These are phyloP conservation scores for Catajapyx aquilonaris DNA, from an alignment of 1,140 invertebrate genomes.

Conservation along the genomic window DNA sequence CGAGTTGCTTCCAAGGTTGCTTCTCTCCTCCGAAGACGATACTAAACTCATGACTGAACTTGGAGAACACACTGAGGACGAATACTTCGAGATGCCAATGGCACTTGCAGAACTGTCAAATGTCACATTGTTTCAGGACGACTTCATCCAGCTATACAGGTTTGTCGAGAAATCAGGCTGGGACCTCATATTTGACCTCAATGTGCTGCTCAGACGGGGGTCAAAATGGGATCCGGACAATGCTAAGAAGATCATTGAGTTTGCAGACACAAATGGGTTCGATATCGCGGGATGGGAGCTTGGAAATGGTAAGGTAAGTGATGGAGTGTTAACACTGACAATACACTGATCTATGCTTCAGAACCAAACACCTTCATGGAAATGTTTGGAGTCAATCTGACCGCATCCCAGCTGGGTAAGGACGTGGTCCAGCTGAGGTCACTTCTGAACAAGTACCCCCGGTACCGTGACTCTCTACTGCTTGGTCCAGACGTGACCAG, in stretches of 20 bases:
- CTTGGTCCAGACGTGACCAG: conserved; percentile 42
- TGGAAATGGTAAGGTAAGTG: conserved; percentile 49
- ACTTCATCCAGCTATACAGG: conserved; percentile 34
- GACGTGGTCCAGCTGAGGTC: conserved; percentile 34
- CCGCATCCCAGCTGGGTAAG: conserved; percentile 29
- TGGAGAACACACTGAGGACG: no score
- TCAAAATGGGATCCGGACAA: conserved; percentile 40
- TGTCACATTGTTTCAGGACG: no score
- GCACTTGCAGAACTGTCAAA: no score
- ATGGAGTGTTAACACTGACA: no score
- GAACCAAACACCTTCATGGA: conserved; percentile 43
- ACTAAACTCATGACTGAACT: no score
- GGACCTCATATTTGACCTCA: conserved; percentile 43
- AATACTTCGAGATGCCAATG: no score
- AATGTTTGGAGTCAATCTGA: conserved; percentile 32
- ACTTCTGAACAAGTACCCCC: conserved; percentile 26
- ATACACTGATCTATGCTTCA: no score
- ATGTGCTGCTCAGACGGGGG: conserved; percentile 34
- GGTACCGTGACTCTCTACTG: conserved; percentile 30
- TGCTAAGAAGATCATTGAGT: conserved; percentile 35
- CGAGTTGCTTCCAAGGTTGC: no score
- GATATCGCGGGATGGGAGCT: conserved; percentile 44
- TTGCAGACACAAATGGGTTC: conserved; percentile 26
- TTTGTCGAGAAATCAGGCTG: conserved; percentile 29
- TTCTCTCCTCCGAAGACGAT: no score